These are phyloP conservation scores for Ypsolopha scabrella DNA, from an alignment of 2,888 invertebrate species.

Conservation along the genomic window DNA sequence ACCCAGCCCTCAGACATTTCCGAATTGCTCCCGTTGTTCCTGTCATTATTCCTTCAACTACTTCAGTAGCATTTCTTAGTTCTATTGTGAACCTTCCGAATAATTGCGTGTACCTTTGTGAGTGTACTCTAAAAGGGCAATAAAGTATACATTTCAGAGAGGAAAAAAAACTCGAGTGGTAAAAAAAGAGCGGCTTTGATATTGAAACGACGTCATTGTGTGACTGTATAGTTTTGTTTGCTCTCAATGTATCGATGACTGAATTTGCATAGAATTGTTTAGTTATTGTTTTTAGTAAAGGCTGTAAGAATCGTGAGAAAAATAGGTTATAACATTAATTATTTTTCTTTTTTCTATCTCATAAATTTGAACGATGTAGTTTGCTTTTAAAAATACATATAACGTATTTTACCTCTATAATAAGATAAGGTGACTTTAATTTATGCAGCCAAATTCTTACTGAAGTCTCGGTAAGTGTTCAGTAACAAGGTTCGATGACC, in stretches of 20 bases:
- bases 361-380: background rate
- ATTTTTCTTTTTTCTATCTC: background rate
- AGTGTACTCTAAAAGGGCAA: slow-evolving; percentile 20
- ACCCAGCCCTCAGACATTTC: slow-evolving; percentile 35
- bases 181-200: slow-evolving; percentile 43
- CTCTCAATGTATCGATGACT: slow-evolving; percentile 29
- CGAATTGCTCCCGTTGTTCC: slow-evolving; percentile 35
- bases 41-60: slow-evolving; percentile 45
- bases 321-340: background rate
- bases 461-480: no score
- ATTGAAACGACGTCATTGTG: slow-evolving; percentile 62
- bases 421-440: no score
- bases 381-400: no score
- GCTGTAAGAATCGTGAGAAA: slow-evolving; percentile 60
- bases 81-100: slow-evolving; percentile 62
- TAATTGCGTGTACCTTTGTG: slow-evolving; percentile 55
- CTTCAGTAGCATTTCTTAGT: slow-evolving; percentile 48
- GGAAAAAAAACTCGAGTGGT: slow-evolving; percentile 50
- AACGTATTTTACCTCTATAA: no score
- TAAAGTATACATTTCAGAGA: slow-evolving; percentile 62
- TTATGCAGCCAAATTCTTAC: no score
- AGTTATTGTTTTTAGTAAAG: slow-evolving; percentile 34
- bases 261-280: slow-evolving; percentile 29
- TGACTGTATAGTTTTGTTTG: slow-evolving; percentile 32
- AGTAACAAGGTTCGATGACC: no score